Percentiles rank a stretch among this genome's conserved stretches.
Evolutionary conservation across 1,140 invertebrate species (phyloP).

Genomic region (Caenorhabditis latens): DNA sequence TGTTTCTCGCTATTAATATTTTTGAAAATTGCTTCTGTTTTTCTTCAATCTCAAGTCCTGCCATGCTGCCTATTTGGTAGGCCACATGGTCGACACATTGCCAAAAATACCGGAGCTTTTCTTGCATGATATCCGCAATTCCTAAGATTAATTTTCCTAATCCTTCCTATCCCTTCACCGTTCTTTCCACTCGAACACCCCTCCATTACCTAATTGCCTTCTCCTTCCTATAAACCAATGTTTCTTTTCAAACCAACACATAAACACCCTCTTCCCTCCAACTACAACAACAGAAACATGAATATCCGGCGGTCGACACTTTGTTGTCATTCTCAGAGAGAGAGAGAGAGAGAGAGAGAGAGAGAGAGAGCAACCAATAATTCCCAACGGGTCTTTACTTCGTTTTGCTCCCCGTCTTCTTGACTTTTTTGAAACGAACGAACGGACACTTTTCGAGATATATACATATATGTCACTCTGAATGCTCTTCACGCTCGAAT

Average conservation of each 20-base stretch:
- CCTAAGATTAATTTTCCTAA: too few species aligned
- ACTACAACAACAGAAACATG: background rate
- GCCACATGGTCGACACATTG: too few species aligned
- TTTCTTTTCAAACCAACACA: constrained; percentile 33
- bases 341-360: background rate
- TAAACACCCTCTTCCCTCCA: background rate
- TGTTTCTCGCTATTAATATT: too few species aligned
- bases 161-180: background rate
- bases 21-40: too few species aligned
- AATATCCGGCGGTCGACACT: constrained; percentile 25
- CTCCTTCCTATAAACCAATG: background rate
- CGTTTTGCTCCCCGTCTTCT: background rate
- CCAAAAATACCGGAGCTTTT: too few species aligned
- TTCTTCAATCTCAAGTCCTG: too few species aligned
- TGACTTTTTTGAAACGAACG: background rate
- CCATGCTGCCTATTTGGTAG: too few species aligned
- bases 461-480: background rate
- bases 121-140: too few species aligned
- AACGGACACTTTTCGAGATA: constrained; percentile 28
- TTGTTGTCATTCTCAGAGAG: constrained; percentile 33
- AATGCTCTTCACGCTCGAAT: constrained; percentile 42
- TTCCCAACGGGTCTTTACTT: constrained; percentile 37
- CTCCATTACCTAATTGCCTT: constrained; percentile 17
- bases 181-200: background rate
- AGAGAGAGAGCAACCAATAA: constrained; percentile 3